Evolutionary conservation across 2,113 vertebrate genomes (phyloP), one percentile per base, ranked within the genome.

Genomic region (Cyrtonyx montezumae): DNA sequence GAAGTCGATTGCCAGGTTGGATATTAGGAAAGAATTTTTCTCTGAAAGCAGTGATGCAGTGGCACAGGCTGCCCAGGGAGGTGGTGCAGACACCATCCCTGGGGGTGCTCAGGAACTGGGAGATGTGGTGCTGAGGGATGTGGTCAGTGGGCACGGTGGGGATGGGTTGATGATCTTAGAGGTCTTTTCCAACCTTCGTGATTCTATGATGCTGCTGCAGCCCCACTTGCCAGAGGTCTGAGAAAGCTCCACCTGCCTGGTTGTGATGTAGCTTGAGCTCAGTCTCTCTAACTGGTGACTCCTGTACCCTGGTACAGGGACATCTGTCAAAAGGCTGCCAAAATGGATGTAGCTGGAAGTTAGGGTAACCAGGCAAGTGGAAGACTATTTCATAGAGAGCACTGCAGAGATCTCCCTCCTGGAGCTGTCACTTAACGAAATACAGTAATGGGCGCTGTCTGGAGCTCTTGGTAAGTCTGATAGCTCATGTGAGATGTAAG

Each of bases 331-430:
- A 13, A 42, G 62, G 30, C 13, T 13, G 32, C 32, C 65, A 67
- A 10, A 13, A 28, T 46, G 23, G n/a, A 18, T 22, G 12, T 48
- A 12, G 32, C 7, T 23, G 15, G 30, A 34, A 68, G 43, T 25
- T 36, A 69, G 46, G 16, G 46, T 36, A 69, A 91, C 97, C 0
- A 96, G 97, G 70, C 97, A 98, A 19, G 97, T 98, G 89, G 98
- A 99, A 91, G 98, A 98, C 68, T 98, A 98, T 94, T 98, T 98
- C 93, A 95, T 97, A n/a, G 97, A 98, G 91, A 98, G 82, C 98
- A 98, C 75, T 98, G 98, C 93, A 99, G 98, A 98, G 94, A 90
- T 77, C 91, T 55, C 14, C 23, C 93, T 92, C 68, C 94, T 97
- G 95, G 75, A 80, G 84, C 94, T 76, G 26, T 74, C 97, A 95